Conservation (phyloP, 2,113 vertebrate species). For the Cygnus buccinator region DNA sequence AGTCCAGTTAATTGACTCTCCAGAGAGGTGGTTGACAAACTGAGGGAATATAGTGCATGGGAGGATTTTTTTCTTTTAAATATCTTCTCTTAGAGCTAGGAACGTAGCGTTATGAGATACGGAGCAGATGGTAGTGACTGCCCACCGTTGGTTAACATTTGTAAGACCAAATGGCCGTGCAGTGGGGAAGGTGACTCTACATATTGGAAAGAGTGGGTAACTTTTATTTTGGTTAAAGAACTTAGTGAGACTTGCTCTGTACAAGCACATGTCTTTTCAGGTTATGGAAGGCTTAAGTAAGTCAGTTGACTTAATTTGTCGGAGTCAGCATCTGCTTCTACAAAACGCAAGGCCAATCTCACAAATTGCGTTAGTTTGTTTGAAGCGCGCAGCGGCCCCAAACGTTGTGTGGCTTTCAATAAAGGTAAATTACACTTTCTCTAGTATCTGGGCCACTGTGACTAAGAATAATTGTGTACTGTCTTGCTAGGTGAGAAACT, state of each 20-base stretch:
- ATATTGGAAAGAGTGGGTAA: neutral
- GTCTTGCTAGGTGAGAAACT: neutral
- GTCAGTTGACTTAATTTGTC: neutral
- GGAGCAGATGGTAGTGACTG: neutral
- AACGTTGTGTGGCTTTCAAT: neutral
- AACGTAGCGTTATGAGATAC: neutral
- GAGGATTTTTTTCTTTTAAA: neutral
- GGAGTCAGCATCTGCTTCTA: neutral
- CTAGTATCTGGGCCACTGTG: neutral
- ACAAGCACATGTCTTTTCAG: neutral
- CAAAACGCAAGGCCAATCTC: neutral
- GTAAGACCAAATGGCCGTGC: neutral
- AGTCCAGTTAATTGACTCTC: neutral
- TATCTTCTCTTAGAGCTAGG: neutral
- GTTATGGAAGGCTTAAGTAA: neutral
- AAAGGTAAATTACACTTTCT: neutral
- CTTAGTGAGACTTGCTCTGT: neutral
- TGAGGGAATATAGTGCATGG: rapidly evolving
- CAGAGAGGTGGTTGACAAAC: neutral
- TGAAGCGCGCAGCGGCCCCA: neutral
- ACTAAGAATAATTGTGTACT: neutral
- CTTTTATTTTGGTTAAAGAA: neutral
- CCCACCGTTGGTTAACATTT: neutral
- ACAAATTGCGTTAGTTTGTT: neutral
- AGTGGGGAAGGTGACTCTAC: neutral